Evolutionary conservation across 2,888 invertebrate species (phyloP).

Genomic region (Lasioglossum oenotherae): DNA sequence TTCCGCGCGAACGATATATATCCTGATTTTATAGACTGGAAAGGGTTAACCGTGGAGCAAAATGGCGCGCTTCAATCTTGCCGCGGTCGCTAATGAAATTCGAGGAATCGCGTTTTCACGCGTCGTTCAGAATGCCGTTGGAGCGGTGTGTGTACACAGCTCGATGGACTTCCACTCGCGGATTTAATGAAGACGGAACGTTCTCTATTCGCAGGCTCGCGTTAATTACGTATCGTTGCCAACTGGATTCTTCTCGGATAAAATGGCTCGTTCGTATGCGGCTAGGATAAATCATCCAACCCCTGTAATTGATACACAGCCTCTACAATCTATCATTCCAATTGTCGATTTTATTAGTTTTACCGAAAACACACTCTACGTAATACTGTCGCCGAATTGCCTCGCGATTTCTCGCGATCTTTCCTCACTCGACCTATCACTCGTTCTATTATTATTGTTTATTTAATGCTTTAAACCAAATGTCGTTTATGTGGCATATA

Average conservation of each 20-base stretch:
- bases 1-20: no score
- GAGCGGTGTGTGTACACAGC: background rate
- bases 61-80: conserved; percentile 9
- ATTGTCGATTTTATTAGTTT: background rate
- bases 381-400: no score
- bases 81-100: conserved; percentile 19
- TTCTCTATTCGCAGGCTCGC: background rate
- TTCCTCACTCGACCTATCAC: no score
- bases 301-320: background rate
- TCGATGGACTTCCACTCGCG: background rate
- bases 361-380: no score
- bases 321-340: background rate
- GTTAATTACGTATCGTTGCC: conserved; percentile 32
- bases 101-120: conserved; percentile 22
- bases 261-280: background rate
- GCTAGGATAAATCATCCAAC: background rate
- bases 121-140: background rate
- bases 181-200: conserved; percentile 21
- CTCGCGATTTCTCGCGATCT: no score
- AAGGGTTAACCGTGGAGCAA: background rate
- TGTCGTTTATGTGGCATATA: no score
- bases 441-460: no score
- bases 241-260: background rate
- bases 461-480: no score
- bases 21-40: background rate